Base-by-base conservation (phyloP, 2,797 vertebrate species). In the Ciconia nigra region DNA sequence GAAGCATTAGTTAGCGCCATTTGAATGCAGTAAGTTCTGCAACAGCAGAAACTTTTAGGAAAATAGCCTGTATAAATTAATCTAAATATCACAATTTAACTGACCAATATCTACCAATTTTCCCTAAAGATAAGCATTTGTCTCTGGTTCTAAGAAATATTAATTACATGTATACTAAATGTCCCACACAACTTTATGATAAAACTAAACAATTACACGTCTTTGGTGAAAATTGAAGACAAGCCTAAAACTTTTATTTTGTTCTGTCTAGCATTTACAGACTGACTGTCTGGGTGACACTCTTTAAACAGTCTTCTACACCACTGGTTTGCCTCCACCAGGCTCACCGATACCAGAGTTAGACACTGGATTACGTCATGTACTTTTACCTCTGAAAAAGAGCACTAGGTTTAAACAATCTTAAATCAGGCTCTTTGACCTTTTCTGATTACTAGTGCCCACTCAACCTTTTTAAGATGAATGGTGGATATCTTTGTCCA, bases 391-490 rank as follows among this genome's bases (percentile, higher is more conserved):
- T 89, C 47, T 2, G 3, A 91, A 87, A 97, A 97, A 85, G 37
- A 85, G 15, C 55, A 70, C 26, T 96, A 91, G 89, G 96, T 97
- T 93, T 90, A 90, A 92, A 92, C 83, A 93, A 87, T 78, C 95
- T 97, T 97, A 98, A 97, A 94, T 87, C 71, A 71, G 78, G 74
- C 69, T 97, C 93, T 95, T 97, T 96, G 96, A 97, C 97, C 94
- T 98, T 98, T 94, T 96, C 92, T 96, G 89, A 96, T 97, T 96
- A 96, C 83, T 85, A 93, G 13, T 87, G 94, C 65, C 61, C 71
- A 74, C 77, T 96, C 96, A 98, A 87, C 95, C 98, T 95, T 96
- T 96, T 90, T 89, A 98, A 97, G 97, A 98, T 97, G 85, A 98
- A 98, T 97, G 78, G 94, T 61, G 59, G 93, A 71, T 97, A 98